These are phyloP conservation scores for Tribolium freemani DNA, from an alignment of 2,888 invertebrate genomes.

Conservation along the genomic window DNA sequence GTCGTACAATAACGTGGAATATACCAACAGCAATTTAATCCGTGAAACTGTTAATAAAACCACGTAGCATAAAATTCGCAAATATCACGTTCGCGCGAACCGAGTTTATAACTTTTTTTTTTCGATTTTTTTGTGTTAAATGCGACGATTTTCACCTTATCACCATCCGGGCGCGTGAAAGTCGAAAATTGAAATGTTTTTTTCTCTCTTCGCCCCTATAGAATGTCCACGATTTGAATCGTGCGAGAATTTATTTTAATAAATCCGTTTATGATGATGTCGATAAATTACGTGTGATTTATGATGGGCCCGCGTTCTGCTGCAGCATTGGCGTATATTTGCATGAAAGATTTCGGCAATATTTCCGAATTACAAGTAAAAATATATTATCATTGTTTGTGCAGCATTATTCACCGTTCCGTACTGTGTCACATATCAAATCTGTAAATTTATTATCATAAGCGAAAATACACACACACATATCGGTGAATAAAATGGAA, in stretches of 20 bases:
- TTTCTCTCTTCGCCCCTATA: background rate
- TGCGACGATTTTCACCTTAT: background rate
- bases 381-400: conserved; percentile 42
- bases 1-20: background rate
- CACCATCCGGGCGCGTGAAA: background rate
- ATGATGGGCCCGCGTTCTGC: conserved; percentile 27
- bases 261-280: conserved; percentile 39
- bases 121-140: background rate
- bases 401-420: conserved; percentile 32
- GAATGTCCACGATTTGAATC: background rate
- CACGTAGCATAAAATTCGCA: conserved; percentile 9
- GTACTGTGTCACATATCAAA: conserved; percentile 29
- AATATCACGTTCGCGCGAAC: conserved; percentile 8
- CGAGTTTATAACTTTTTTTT: background rate
- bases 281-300: conserved; percentile 35
- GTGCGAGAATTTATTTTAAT: conserved; percentile 11
- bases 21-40: background rate
- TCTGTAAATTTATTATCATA: conserved; percentile 31
- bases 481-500: background rate
- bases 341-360: conserved; percentile 41
- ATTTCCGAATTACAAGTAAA: conserved; percentile 43
- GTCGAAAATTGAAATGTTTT: background rate
- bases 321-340: conserved; percentile 34
- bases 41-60: conserved; percentile 18
- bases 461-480: conserved; percentile 20